Base-by-base conservation (phyloP, 2,888 invertebrate species). In the Drosophila cracens region DNA sequence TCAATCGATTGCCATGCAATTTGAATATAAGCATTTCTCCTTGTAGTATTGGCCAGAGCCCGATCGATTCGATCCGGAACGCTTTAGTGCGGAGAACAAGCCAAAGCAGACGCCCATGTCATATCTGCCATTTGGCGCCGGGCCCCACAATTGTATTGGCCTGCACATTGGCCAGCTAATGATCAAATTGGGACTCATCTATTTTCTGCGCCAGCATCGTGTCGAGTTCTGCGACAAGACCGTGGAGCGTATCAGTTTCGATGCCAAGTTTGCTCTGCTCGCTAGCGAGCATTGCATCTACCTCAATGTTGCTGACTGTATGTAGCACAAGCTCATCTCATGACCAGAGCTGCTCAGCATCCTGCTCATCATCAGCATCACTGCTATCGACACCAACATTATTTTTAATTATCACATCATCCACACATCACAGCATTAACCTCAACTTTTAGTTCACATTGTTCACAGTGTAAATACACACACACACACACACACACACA, bases 121-220 rank as follows among this genome's bases (percentile, higher is more conserved):
- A 7, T 92, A 92, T 76, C 60, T 93, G 67, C 93, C 93, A 1
- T 93, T 92, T 56, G 93, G 93, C 2, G 86, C 86, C 4, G 93
- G 93, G 0, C 91, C 92, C 2, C 92, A 90, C 63, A 91, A 89
- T 38, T 93, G 93, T 73, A 91, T 93, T 61, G 93, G 93, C 16
- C 87, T 90, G 71, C 83, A 91, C 0, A 88, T 93, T 54, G 93
- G 88, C 0, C 73, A 87, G 40, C 69, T 93, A 18, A 92, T 92
- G 70, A 81, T 91, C 0, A 93, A 92, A 73, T 76, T 93, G 64
- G 93, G 93, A n/a, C 82, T 93, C 18, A 84, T 93, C 46, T 90
- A 92, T 66, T 92, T 93, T 53, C 76, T 93, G 54, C 91, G 82
- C 29, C 89, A 91, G 63, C 92, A 93, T 77, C 90, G 85, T 13